Conservation (phyloP, 2,797 vertebrate genomes). For the Tadarida brasiliensis region DNA sequence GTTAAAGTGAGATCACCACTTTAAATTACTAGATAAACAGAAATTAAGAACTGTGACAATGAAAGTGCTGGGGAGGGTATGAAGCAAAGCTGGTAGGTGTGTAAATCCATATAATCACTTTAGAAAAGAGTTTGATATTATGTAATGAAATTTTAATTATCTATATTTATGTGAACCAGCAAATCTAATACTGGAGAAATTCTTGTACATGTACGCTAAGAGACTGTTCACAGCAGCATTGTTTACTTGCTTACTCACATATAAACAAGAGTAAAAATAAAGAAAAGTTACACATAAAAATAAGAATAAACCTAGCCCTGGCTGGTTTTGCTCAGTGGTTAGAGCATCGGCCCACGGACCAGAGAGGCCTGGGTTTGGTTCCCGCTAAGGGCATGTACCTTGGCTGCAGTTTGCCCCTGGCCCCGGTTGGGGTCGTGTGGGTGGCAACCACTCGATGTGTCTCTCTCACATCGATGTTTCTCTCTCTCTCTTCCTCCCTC, state of each 20-base stretch:
- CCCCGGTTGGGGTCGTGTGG: too few species aligned
- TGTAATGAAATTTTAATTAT: not conserved
- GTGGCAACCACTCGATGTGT: too few species aligned
- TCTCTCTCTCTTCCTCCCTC: too few species aligned
- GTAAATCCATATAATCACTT: not conserved
- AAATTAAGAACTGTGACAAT: not conserved
- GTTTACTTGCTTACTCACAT: not conserved
- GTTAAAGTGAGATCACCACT: not conserved
- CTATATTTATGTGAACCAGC: not conserved
- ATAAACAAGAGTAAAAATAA: conserved; percentile 19
- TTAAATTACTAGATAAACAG: conserved; percentile 36
- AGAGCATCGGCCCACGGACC: too few species aligned
- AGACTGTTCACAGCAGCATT: not conserved
- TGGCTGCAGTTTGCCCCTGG: too few species aligned
- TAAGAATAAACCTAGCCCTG: not conserved
- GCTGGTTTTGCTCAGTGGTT: too few species aligned
- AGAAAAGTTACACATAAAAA: not conserved
- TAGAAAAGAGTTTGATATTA: not conserved
- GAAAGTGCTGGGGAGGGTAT: not conserved
- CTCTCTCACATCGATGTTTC: too few species aligned
- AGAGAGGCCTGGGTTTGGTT: too few species aligned
- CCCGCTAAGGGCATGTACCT: too few species aligned
- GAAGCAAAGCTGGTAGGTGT: not conserved
- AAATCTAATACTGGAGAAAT: not conserved
- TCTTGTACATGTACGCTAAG: not conserved